Evolutionary conservation across 2,888 invertebrate species (phyloP), one percentile per base, ranked within the genome.

Genomic region (Diarsia mendica): DNA sequence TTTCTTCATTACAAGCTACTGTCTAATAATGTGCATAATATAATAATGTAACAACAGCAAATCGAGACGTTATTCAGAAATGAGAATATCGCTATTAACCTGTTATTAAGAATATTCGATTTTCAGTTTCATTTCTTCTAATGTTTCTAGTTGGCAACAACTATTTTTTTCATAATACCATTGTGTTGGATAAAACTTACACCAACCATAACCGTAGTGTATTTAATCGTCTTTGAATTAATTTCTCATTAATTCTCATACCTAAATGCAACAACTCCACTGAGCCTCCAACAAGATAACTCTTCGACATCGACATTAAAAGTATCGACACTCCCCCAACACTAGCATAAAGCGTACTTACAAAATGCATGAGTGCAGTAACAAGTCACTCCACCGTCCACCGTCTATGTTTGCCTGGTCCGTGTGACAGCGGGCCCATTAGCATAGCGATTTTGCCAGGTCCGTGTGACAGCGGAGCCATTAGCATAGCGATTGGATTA

Each of bases 341-440:
- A 70, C 51, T 82, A 65, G 8, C 3, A 44, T 10, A 51, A 46
- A 81, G 73, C 71, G 78, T 76, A 76, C 80, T 82, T 77, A 69
- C 82, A 85, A 83, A 87, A 83, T 85, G 84, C 84, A 87, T 72
- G 85, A 87, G 85, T 66, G 83, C 80, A 33, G 75, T 87, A 86
- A 86, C 84, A 86, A 87, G 86, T 80, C 75, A 69, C 84, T 84
- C 71, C 72, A 71, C 84, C 69, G 72, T 72, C 79, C 67, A 65
- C 85, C 82, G 72, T 82, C 64, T 82, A 84, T 74, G 72, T 67
- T 75, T 76, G 28, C 67, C 64, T 75, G 69, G 68, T 60, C 72
- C 58, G 18, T 48, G 63, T 55, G 70, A 71, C 39, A 51, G 71
- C 66, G 55, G 13, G 1, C 4, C n/a, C 55, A 85, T 77, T 85